These are phyloP conservation scores for Hoplias malabaricus DNA, from an alignment of 2,113 vertebrate genomes.

Conservation along the genomic window DNA sequence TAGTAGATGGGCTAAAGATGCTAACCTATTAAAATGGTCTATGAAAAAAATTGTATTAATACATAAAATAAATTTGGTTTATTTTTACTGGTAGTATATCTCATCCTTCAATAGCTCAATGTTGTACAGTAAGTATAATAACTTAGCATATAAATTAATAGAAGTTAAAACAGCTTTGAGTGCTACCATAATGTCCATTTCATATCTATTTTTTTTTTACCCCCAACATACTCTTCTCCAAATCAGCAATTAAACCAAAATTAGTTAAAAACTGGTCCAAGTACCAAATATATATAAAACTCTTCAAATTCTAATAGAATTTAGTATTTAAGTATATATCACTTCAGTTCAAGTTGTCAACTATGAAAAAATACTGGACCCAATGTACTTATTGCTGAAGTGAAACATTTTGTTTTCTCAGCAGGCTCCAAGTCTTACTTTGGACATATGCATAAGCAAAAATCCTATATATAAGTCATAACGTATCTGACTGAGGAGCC, in stretches of 20 bases:
- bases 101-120: background rate
- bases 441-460: background rate
- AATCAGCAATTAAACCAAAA: slow-evolving; percentile 12
- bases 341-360: background rate
- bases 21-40: background rate
- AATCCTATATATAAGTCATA: background rate
- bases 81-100: background rate
- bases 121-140: background rate
- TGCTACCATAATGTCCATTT: background rate
- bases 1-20: background rate
- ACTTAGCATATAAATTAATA: background rate
- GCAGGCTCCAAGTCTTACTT: background rate
- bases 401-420: background rate
- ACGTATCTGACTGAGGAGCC: slow-evolving; percentile 41
- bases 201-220: background rate
- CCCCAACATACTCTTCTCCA: slow-evolving; percentile 39
- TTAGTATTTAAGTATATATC: slow-evolving; percentile 8
- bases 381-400: background rate
- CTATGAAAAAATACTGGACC: background rate
- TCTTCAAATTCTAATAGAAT: slow-evolving; percentile 40
- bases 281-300: slow-evolving; percentile 37
- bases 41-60: slow-evolving; percentile 33
- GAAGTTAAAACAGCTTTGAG: background rate
- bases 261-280: slow-evolving; percentile 41
- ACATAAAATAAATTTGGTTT: slow-evolving; percentile 31